A percentile compares a stretch with the other conserved stretches of the same genome.
Evolutionary conservation across 1,140 invertebrate genomes (phyloP).

Genomic region (Drosophila willistoni): DNA sequence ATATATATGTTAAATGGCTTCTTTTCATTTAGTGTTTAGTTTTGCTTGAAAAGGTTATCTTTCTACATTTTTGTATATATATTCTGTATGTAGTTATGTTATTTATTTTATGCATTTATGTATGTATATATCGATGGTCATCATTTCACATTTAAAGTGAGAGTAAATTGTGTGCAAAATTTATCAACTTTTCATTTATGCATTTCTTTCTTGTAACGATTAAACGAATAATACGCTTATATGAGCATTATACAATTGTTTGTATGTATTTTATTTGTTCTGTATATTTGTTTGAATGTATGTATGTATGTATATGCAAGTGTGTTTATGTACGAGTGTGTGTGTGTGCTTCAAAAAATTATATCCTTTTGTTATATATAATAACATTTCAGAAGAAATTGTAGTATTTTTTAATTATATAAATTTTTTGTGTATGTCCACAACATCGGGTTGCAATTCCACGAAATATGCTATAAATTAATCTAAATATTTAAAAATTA

Average conservation of each 20-base stretch:
- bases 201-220: conserved; percentile 34
- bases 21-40: conserved; percentile 35
- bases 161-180: conserved; percentile 54
- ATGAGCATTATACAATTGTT: conserved; percentile 48
- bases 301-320: conserved; percentile 43
- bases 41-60: conserved; percentile 53
- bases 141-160: conserved; percentile 74
- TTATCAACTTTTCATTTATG: conserved; percentile 36
- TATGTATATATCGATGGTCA: conserved; percentile 78
- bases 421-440: not conserved
- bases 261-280: conserved; percentile 18
- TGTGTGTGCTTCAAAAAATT: conserved; percentile 34
- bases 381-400: conserved; percentile 54
- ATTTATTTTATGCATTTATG: conserved; percentile 31
- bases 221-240: conserved; percentile 51
- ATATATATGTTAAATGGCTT: conserved; percentile 53
- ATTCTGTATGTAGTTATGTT: conserved; percentile 30
- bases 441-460: not conserved
- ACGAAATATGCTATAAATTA: not conserved
- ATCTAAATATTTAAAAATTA: not conserved
- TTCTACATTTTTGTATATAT: conserved; percentile 41
- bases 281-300: too few relatives aligned
- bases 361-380: conserved; percentile 9
- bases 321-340: conserved; percentile 26
- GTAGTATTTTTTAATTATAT: conserved; percentile 33